Conservation (phyloP, 1,140 invertebrate genomes). For the Micrasema minimum region DNA sequence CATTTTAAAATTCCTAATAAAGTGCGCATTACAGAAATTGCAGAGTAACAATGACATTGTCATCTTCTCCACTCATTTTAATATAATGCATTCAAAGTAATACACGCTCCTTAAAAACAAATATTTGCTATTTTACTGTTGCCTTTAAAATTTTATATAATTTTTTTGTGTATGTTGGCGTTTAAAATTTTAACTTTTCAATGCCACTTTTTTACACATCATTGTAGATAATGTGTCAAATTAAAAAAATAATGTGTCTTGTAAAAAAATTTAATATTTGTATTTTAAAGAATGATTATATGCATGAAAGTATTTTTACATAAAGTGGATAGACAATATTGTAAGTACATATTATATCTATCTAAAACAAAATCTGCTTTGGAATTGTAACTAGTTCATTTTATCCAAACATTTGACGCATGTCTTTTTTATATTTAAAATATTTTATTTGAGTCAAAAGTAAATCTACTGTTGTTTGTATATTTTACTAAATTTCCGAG, state of each 20-base stretch:
- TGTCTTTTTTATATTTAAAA: background rate
- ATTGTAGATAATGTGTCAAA: background rate
- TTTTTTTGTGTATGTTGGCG: background rate
- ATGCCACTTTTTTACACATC: background rate
- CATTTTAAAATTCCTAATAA: no score
- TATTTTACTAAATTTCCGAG: background rate
- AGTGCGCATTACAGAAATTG: no score
- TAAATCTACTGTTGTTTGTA: background rate
- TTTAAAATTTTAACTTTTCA: background rate
- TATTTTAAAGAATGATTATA: background rate
- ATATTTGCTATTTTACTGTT: no score
- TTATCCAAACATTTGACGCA: background rate
- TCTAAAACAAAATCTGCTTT: background rate
- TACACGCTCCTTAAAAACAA: no score
- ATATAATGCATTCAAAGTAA: no score
- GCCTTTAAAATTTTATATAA: background rate
- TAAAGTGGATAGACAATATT: constrained; percentile 16
- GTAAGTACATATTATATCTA: background rate
- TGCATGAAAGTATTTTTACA: background rate
- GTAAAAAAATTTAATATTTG: background rate
- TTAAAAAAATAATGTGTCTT: background rate
- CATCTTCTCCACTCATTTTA: no score
- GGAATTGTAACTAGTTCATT: background rate
- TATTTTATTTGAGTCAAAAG: background rate
- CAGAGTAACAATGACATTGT: no score